phyloP scores from a whole-genome alignment of 2,113 vertebrate genomes.

The Microtus ochrogaster region DNA sequence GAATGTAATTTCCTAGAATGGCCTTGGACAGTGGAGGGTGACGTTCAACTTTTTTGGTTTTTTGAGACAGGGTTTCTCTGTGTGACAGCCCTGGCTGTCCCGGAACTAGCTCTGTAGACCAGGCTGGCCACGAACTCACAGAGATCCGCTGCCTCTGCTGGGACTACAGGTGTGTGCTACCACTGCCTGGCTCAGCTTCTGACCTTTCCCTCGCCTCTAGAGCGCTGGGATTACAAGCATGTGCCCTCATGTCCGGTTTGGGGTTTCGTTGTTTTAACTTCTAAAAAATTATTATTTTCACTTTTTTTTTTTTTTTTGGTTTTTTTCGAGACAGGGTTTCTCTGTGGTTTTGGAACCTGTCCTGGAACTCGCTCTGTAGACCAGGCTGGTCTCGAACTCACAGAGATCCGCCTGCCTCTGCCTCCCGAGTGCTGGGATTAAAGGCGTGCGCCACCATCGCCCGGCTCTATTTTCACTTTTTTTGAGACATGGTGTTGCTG shows the following conservation, averaged over 20 bases:
- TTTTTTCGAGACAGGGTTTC: no score
- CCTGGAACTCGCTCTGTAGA: no score
- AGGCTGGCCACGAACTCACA: not conserved
- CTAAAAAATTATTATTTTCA: not conserved
- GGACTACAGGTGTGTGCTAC: not conserved
- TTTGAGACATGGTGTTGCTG: not conserved
- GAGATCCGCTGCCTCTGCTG: not conserved
- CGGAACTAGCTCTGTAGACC: not conserved
- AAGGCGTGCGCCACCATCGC: no score
- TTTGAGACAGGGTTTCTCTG: not conserved
- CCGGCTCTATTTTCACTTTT: not conserved
- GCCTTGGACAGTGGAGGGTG: no score
- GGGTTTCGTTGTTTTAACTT: not conserved
- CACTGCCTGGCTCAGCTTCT: no score
- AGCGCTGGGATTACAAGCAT: not conserved
- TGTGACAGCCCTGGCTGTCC: not conserved
- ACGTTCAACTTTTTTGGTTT: not conserved
- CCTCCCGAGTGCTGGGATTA: no score
- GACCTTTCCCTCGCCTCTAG: not conserved
- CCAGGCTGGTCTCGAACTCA: no score
- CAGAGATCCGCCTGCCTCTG: no score
- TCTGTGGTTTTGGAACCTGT: no score
- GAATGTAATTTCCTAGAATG: no score
- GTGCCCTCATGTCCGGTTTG: no score
- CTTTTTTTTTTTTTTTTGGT: not conserved